Evolutionary conservation across 1,140 invertebrate genomes (phyloP), one percentile per base, ranked within the genome.

Genomic region (Ectropis grisescens): DNA sequence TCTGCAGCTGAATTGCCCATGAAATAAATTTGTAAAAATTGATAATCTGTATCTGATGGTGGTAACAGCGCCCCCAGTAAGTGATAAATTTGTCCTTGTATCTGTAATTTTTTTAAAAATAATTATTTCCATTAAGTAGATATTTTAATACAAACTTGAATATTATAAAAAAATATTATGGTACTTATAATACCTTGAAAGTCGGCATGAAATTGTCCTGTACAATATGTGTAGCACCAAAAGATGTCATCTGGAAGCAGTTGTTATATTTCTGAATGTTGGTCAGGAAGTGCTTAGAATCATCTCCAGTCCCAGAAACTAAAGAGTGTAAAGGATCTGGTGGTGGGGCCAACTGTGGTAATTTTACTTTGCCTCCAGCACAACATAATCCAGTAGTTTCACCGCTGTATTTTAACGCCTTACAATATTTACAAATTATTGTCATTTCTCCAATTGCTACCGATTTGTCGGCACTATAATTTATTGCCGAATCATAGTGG

Each of bases 11-110:
- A 10, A 43, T 51, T 43, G 14, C 45, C 41, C 29, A 41, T 39
- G 44, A 46, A 43, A 42, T 51, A 43, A 37, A 42, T 41, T 46
- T 46, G 41, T 28, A 40, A 44, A 44, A 41, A 46, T 50, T 39
- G 11, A 29, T 37, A 35, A 35, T 47, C 41, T 37, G 36, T 14
- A 31, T 44, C 36, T 11, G 41, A 28, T 24, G 29, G 14, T 37
- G 37, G 42, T 12, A 50, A 36, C 30, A 51, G 24, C 13, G 32
- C 9, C 25, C 31, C 41, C 25, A 37, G 23, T 39, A 36, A 11
- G 16, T 43, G 46, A 43, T 43, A 29, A 22, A 48, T 36, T 34
- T 49, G 34, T 34, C 41, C 37, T 37, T 44, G 37, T 19, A 44
- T 35, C 32, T 47, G 36, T 32, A 48, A 36, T 30, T 39, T 34